Conservation (phyloP, 2,113 vertebrate genomes). For the Archocentrus centrarchus region DNA sequence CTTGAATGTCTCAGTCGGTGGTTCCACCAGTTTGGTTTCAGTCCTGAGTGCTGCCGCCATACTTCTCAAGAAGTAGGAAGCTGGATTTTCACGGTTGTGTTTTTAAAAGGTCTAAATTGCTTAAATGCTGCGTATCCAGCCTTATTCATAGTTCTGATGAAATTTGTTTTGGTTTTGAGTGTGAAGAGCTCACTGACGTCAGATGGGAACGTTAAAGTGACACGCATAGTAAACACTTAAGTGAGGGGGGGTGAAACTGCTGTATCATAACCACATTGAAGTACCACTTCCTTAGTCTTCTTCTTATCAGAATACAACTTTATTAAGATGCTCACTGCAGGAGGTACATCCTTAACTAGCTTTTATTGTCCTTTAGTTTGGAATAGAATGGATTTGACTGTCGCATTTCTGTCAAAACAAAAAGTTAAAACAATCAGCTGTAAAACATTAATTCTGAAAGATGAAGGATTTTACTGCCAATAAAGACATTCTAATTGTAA, state of each 20-base stretch:
- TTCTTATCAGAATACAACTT: background rate
- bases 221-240: background rate
- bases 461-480: background rate
- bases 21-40: background rate
- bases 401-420: background rate
- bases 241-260: background rate
- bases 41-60: background rate
- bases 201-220: constrained; percentile 3
- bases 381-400: background rate
- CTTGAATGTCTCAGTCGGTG: background rate
- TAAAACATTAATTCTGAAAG: background rate
- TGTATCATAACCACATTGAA: background rate
- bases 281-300: background rate
- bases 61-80: background rate
- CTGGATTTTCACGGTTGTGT: background rate
- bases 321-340: background rate
- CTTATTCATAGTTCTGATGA: background rate
- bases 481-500: background rate
- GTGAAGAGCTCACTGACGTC: background rate
- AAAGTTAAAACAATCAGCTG: background rate
- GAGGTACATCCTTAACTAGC: background rate
- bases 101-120: background rate
- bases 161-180: background rate
- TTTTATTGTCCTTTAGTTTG: background rate
- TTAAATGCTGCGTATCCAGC: constrained; percentile 1